phyloP scores from a whole-genome alignment of 2,113 vertebrate species.

The Capreolus pygargus region DNA sequence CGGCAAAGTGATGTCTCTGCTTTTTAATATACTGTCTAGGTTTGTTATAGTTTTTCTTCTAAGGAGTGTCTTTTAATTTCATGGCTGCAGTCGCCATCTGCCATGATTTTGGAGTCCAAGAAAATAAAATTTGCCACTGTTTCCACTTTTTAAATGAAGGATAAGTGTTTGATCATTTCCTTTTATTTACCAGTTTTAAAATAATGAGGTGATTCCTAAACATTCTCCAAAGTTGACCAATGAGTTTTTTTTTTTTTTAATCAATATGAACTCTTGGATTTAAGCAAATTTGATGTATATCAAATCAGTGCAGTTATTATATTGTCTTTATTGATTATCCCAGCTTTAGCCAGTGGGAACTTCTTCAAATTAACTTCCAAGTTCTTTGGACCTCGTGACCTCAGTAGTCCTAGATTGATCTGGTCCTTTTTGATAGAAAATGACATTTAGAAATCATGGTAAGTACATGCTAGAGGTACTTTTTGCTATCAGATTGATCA shows the following conservation, averaged over 20 bases:
- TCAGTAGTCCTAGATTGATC: background rate
- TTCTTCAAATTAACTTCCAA: background rate
- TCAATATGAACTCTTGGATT: background rate
- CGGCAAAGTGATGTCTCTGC: background rate
- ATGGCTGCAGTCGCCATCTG: background rate
- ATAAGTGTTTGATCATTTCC: background rate
- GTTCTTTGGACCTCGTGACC: background rate
- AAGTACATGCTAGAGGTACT: background rate
- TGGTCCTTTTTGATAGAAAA: background rate
- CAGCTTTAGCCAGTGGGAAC: background rate
- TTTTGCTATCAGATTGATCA: background rate
- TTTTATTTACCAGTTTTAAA: background rate
- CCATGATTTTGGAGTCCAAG: background rate
- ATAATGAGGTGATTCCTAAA: background rate
- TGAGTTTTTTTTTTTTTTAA: background rate
- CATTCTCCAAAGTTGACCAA: background rate
- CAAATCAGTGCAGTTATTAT: background rate
- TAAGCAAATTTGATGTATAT: background rate
- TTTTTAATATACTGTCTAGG: background rate
- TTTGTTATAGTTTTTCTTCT: background rate
- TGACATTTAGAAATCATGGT: background rate
- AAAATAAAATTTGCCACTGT: background rate
- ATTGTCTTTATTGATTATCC: background rate
- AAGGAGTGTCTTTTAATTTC: background rate
- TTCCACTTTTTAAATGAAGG: background rate